Evolutionary conservation across 1,140 invertebrate species (phyloP), one percentile per base, ranked within the genome.

Genomic region (Drosophila gunungcola): DNA sequence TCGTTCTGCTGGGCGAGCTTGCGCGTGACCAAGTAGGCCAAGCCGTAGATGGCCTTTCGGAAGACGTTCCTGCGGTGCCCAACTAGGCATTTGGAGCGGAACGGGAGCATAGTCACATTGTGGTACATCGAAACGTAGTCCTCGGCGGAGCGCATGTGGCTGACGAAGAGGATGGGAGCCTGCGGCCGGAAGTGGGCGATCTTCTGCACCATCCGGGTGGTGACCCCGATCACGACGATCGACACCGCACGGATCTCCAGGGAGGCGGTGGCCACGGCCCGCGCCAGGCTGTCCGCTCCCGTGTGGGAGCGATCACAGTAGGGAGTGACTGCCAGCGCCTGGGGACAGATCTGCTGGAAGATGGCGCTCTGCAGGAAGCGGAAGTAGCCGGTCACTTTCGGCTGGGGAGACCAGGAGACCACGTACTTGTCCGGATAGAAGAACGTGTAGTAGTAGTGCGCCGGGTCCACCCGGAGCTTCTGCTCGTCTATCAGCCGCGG

Each of bases 361-460:
- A 91, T 67, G 16, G 89, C 74, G 32, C 52, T 42, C 32, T 90
- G 82, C 12, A 91, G 49, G 5, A 74, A 70, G 13, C 54, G 70
- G 34, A 92, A 91, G 41, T 81, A 78, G 16, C 57, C 65, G 2
- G 36, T 11, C 0, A 53, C 2, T 2, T 43, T 34, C 1, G 45
- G 21, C 0, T 54, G 36, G 1, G 69, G 39, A 4, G 69, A 36
- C 5, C 68, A 65, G 3, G 45, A 69, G 0, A 88, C 46, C 49
- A 92, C 5, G 49, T 70, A 92, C 41, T 92, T 92, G 49, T 92
- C 91, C 13, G 91, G 90, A 56, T 86, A 91, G 46, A 77, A 90
- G 45, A 91, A 91, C 21, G 77, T 46, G 27, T 90, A 62, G n/a
- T 57, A 68, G 16, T 81, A 91, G 38, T 91, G 75, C 0, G 45